A percentile compares a stretch with the other conserved stretches of the same genome.
These are phyloP conservation scores for Eucera pruinosa DNA, from an alignment of 2,888 invertebrate species.

Conservation along the genomic window DNA sequence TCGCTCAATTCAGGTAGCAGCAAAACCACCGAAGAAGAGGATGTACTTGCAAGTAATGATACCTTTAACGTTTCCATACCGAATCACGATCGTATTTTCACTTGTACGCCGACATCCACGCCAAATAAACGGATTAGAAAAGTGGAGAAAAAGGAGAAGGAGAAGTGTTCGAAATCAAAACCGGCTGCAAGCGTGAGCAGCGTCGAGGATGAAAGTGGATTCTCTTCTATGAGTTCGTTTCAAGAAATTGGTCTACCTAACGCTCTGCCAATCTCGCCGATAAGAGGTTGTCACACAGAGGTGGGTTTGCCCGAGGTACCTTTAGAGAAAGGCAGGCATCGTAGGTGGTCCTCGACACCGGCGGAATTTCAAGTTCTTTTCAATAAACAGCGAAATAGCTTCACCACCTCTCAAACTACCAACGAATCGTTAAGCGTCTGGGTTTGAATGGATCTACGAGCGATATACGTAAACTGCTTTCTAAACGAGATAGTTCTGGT, in stretches of 20 bases:
- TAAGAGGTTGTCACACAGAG: conserved; percentile 81
- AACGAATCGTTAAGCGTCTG: conserved; percentile 81
- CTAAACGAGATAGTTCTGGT: conserved; percentile 7
- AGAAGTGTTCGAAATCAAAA: conserved; percentile 70
- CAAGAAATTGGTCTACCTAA: conserved; percentile 91
- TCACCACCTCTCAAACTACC: conserved; percentile 70
- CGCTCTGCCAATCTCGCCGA: conserved; percentile 63
- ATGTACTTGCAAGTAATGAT: conserved; percentile 48
- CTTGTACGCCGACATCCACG: conserved; percentile 65
- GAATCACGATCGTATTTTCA: conserved; percentile 19
- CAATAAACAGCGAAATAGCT: conserved; percentile 78
- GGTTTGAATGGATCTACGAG: conserved; percentile 68
- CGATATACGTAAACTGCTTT: not conserved
- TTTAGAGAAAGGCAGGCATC: conserved; percentile 76
- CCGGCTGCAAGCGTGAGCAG: conserved; percentile 79
- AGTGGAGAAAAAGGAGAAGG: conserved; percentile 61
- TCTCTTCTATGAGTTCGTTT: conserved; percentile 93
- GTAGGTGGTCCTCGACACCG: conserved; percentile 82
- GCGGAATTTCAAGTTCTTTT: conserved; percentile 79
- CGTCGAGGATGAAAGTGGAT: conserved; percentile 93
- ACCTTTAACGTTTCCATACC: conserved; percentile 36
- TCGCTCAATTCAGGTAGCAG: conserved; percentile 78
- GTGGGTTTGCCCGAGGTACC: conserved; percentile 81
- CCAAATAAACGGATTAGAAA: conserved; percentile 67
- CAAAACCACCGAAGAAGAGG: conserved; percentile 77